phyloP scores from a whole-genome alignment of 2,888 invertebrate genomes.

The Microchrysa polita region DNA sequence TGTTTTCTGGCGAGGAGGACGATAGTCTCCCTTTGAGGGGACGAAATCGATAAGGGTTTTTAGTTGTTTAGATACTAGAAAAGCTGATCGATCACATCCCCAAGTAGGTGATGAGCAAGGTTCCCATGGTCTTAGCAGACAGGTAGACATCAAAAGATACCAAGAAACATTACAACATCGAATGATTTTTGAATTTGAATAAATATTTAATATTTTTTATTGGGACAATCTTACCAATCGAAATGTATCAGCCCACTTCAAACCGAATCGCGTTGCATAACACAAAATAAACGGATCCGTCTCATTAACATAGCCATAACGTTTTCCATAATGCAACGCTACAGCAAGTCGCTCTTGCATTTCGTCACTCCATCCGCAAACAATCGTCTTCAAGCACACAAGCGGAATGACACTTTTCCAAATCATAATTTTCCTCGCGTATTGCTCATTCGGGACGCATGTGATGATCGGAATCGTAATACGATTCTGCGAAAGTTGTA shows the following conservation, averaged over 20 bases:
- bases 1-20: too few relatives aligned
- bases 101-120: too few relatives aligned
- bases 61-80: too few relatives aligned
- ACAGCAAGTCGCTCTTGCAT: conserved; percentile 27
- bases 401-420: conserved; percentile 42
- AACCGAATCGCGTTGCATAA: conserved; percentile 43
- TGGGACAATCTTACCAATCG: conserved; percentile 19
- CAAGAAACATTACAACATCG: too few relatives aligned
- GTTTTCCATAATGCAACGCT: conserved; percentile 34
- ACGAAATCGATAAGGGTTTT: too few relatives aligned
- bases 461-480: conserved; percentile 45
- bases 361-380: conserved; percentile 38
- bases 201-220: too few relatives aligned
- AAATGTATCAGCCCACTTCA: conserved; percentile 41
- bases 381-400: not conserved
- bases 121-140: too few relatives aligned
- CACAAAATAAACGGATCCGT: conserved; percentile 37
- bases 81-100: too few relatives aligned
- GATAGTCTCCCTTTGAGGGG: too few relatives aligned
- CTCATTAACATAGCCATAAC: conserved; percentile 13
- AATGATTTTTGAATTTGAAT: too few relatives aligned
- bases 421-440: conserved; percentile 33
- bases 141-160: too few relatives aligned
- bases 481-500: conserved; percentile 29
- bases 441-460: not conserved